These are phyloP conservation scores for Tretioscincus oriximinensis DNA, from an alignment of 2,113 vertebrate genomes.

Conservation along the genomic window DNA sequence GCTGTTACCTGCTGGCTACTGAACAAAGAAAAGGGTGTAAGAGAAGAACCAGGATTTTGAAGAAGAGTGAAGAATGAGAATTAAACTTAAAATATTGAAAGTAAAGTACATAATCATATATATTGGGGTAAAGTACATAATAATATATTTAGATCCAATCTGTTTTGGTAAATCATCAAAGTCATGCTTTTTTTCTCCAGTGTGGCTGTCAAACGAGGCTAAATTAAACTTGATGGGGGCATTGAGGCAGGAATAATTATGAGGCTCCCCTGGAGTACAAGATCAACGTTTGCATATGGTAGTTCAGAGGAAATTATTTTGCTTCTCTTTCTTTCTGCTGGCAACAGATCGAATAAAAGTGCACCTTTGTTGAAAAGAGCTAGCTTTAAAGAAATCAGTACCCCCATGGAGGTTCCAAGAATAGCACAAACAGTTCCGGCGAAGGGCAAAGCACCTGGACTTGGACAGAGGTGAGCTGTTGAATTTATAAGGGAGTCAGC, in stretches of 20 bases:
- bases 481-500: too few species aligned
- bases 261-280: slow-evolving; percentile 18
- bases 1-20: neutral
- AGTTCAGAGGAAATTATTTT: slow-evolving; percentile 1
- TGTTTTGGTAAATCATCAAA: neutral
- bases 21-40: neutral
- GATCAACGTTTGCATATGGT: neutral
- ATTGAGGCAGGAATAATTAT: slow-evolving; percentile 9
- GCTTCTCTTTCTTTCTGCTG: neutral
- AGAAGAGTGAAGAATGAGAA: too few species aligned
- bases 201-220: slow-evolving; percentile 7
- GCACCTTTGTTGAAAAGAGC: neutral
- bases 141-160: neutral
- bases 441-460: neutral
- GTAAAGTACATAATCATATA: neutral
- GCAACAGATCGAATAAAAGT: neutral
- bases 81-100: neutral
- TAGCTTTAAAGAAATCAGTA: neutral
- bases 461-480: neutral
- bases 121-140: neutral
- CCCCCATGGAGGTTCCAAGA: neutral
- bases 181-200: neutral
- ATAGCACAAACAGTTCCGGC: neutral
- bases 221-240: slow-evolving; percentile 27
- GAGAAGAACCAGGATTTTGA: neutral